These are phyloP conservation scores for Venustoraphidia nigricollis DNA, from an alignment of 2,888 invertebrate genomes.

Conservation along the genomic window DNA sequence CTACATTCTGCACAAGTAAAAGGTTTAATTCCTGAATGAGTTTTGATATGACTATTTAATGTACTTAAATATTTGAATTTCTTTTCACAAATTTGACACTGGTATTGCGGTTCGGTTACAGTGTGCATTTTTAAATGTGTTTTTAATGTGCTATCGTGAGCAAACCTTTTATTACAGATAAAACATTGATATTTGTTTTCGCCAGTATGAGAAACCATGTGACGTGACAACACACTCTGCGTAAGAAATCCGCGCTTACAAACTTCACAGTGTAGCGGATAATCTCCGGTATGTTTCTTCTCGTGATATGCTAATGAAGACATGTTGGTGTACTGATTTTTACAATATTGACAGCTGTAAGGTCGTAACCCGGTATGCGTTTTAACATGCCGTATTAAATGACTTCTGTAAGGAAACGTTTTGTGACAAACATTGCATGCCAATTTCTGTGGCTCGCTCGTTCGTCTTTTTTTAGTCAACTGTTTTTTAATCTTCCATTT, in stretches of 20 bases:
- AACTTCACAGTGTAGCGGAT: slow-evolving; percentile 1
- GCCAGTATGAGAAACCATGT: slow-evolving; percentile 5
- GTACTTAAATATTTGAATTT: slow-evolving; percentile 5
- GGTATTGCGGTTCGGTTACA: slow-evolving; percentile 3
- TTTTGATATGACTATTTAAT: slow-evolving; percentile 2
- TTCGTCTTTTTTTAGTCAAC: too few relatives aligned
- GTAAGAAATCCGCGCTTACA: slow-evolving; percentile 1
- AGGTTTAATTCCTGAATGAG: slow-evolving; percentile 5
- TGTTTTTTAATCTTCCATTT: background rate
- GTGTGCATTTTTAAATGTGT: slow-evolving; percentile 5
- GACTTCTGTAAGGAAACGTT: slow-evolving; percentile 5
- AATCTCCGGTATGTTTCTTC: slow-evolving; percentile 3
- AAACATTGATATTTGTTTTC: slow-evolving; percentile 1
- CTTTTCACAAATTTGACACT: slow-evolving; percentile 5
- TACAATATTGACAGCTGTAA: slow-evolving; percentile 1
- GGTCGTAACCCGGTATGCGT: slow-evolving; percentile 4
- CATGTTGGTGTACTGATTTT: slow-evolving; percentile 1
- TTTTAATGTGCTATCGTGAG: slow-evolving; percentile 2
- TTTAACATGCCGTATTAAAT: slow-evolving; percentile 4
- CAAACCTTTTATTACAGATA: slow-evolving; percentile 1
- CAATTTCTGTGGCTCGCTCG: background rate
- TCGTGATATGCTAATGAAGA: slow-evolving; percentile 2
- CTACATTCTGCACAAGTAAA: slow-evolving; percentile 5
- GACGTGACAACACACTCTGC: slow-evolving; percentile 3
- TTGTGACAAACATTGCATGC: slow-evolving; percentile 5